A percentile compares a stretch with the other conserved stretches of the same genome.
Evolutionary conservation across 2,888 invertebrate genomes (phyloP).

Genomic region (Rhorus exstirpatorius): DNA sequence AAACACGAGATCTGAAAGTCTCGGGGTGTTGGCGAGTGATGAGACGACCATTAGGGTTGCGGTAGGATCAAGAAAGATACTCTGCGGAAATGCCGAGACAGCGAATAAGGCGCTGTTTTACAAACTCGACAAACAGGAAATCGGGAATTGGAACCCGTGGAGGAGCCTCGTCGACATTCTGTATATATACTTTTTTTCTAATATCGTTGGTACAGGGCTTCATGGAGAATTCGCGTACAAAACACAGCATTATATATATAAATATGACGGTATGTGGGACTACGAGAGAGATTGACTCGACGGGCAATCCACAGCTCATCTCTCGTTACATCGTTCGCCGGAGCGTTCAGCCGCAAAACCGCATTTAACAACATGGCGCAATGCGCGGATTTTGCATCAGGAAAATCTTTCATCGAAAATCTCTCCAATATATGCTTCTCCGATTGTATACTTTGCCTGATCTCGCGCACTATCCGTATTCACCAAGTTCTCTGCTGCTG

Average conservation of each 20-base stretch:
- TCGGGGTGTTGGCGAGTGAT: conserved; percentile 30
- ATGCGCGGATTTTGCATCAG: conserved; percentile 38
- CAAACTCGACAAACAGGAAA: conserved; percentile 74
- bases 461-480: neutral
- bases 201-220: conserved; percentile 22
- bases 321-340: conserved; percentile 79
- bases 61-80: conserved; percentile 26
- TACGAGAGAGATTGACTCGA: conserved; percentile 46
- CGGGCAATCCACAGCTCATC: conserved; percentile 43
- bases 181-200: conserved; percentile 13
- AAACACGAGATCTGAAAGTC: conserved; percentile 25
- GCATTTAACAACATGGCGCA: conserved; percentile 69
- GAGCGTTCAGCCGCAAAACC: conserved; percentile 83
- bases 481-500: neutral
- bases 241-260: conserved; percentile 38
- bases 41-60: conserved; percentile 40
- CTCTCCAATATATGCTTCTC: conserved; percentile 19
- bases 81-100: neutral
- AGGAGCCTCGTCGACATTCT: conserved; percentile 1
- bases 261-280: conserved; percentile 47
- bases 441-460: too few relatives aligned
- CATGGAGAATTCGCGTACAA: conserved; percentile 29
- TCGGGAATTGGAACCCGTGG: conserved; percentile 73
- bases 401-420: conserved; percentile 35
- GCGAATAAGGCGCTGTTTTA: neutral